Percentiles rank a stretch among this genome's conserved stretches.
Conservation (phyloP, 2,113 vertebrate genomes). For the Ictidomys tridecemlineatus region DNA sequence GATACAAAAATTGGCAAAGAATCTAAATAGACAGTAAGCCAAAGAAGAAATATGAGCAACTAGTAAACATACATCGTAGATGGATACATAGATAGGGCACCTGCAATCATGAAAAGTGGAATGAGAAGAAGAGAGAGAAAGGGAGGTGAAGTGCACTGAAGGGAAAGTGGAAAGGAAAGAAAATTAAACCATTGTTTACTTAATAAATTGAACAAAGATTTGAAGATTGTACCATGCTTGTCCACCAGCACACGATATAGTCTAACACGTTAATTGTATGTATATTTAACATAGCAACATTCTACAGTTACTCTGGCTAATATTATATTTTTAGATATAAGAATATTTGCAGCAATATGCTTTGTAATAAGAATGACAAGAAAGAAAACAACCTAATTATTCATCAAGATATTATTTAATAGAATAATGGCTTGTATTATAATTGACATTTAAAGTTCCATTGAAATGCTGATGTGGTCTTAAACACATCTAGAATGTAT, state of each 20-base stretch:
- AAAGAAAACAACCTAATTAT: slow-evolving; percentile 58
- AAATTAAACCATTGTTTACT: background rate
- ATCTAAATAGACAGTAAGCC: background rate
- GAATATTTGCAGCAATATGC: slow-evolving; percentile 24
- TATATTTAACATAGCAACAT: background rate
- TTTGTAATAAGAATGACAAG: slow-evolving; percentile 42
- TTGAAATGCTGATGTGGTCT: slow-evolving; percentile 24
- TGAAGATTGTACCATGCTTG: background rate
- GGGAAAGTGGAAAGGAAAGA: background rate
- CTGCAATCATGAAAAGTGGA: background rate
- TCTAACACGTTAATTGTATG: background rate
- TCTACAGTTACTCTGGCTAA: background rate
- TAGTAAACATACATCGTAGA: background rate
- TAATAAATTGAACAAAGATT: background rate
- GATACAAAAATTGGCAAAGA: background rate
- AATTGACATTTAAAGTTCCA: slow-evolving; percentile 55
- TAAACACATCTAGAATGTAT: background rate
- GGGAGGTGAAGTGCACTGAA: background rate
- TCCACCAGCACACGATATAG: background rate
- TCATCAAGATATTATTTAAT: slow-evolving; percentile 66
- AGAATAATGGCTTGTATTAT: slow-evolving; percentile 24
- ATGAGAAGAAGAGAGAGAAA: fast-evolving
- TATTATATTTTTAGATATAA: background rate
- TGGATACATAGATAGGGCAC: background rate
- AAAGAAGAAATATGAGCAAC: background rate